Conservation (phyloP, 2,888 invertebrate species). For the Athalia rosae region DNA sequence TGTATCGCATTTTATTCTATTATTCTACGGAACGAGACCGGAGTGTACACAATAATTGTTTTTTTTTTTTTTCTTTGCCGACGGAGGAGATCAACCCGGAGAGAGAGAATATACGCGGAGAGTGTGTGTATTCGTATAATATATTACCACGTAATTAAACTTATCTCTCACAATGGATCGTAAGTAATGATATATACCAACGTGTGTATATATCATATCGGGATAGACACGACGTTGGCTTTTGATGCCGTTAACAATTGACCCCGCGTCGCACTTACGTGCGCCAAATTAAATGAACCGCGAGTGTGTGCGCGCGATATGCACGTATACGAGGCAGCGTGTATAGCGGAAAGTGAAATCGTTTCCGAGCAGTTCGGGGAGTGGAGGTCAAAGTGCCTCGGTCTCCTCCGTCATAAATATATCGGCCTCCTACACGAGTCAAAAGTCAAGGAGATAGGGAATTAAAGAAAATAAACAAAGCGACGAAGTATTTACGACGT, state of each 20-base stretch:
- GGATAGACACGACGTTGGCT: neutral
- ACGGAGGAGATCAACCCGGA: neutral
- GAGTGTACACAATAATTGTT: neutral
- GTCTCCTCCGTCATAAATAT: conserved; percentile 30
- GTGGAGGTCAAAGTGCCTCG: conserved; percentile 26
- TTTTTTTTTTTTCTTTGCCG: too few relatives aligned
- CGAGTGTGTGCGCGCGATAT: neutral
- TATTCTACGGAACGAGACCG: conserved; percentile 13
- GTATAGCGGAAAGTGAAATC: conserved; percentile 38
- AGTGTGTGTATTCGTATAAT: neutral
- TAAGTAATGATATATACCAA: conserved; percentile 1
- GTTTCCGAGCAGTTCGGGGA: conserved; percentile 6
- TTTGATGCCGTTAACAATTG: conserved; percentile 17
- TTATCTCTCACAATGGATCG: conserved; percentile 18
- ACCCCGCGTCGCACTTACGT: conserved; percentile 21
- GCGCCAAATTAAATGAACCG: conserved; percentile 34
- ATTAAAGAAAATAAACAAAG: neutral
- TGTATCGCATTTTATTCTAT: neutral
- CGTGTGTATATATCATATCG: neutral
- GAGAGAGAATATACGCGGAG: neutral
- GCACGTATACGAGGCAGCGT: neutral
- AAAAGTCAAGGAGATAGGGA: conserved; percentile 24
- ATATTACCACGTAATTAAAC: conserved; percentile 17
- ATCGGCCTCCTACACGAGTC: conserved; percentile 13
- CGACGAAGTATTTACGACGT: conserved; percentile 1